Conservation (phyloP, 1,140 invertebrate species). For the Araneus ventricosus region DNA sequence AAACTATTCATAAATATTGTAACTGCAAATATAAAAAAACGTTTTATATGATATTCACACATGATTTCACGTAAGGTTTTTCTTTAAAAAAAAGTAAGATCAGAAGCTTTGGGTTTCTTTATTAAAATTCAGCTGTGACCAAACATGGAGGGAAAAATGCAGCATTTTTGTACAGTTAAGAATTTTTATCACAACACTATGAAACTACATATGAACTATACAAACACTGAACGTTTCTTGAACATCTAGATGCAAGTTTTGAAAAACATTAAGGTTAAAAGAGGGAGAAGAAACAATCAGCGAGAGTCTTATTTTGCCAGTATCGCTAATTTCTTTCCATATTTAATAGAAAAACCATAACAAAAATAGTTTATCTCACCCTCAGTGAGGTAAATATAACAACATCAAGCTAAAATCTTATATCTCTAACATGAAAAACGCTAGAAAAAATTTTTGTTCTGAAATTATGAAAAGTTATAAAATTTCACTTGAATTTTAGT, state of each 20-base stretch:
- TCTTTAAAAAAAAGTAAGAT: neutral
- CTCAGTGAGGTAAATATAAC: neutral
- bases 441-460: slow-evolving; percentile 20
- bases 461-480: slow-evolving; percentile 5
- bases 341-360: slow-evolving; percentile 63
- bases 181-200: slow-evolving; percentile 33
- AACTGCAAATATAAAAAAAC: too few relatives aligned
- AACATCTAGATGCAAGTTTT: slow-evolving; percentile 27
- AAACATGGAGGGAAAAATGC: neutral
- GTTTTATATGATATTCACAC: too few relatives aligned
- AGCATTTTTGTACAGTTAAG: slow-evolving; percentile 1
- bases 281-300: slow-evolving; percentile 27
- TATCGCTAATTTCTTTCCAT: slow-evolving; percentile 41
- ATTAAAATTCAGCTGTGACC: slow-evolving; percentile 8
- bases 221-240: neutral
- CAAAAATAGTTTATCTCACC: slow-evolving; percentile 65
- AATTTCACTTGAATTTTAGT: neutral
- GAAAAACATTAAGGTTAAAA: slow-evolving; percentile 1
- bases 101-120: neutral
- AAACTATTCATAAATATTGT: too few relatives aligned
- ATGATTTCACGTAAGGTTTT: too few relatives aligned
- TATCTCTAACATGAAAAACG: slow-evolving; percentile 25
- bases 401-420: slow-evolving; percentile 68
- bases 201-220: slow-evolving; percentile 21
- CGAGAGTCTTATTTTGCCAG: slow-evolving; percentile 12